Base-by-base conservation (phyloP, 1,140 invertebrate genomes). In the Papilio polyxenes region DNA sequence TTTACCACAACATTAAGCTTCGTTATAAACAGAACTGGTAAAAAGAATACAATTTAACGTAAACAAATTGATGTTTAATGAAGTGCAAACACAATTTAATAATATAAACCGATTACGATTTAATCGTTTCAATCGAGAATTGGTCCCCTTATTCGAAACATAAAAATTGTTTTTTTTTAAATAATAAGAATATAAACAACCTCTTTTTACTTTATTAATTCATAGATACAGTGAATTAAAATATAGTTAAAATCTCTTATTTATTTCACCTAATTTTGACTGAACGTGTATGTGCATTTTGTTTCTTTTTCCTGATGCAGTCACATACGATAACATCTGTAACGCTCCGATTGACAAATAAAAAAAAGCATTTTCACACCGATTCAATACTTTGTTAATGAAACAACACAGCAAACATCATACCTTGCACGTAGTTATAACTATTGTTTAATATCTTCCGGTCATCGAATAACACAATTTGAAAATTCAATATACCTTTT, bases 91-190 rank as follows among this genome's bases (percentile, higher is more conserved):
- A 20, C n/a, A 59, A n/a, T 59, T 59, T 59, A 59, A 59, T 59
- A 59, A 59, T 17, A 59, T 59, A 59, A 59, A 59, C 17, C 56
- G 56, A 59, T 59, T 59, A 59, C 56, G n/a, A 20, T 59, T 59
- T 59, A 20, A 59, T 59, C 56, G 56, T 59, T 59, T 20, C 56
- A 59, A 59, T 59, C n/a, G 56, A 59, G 56, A n/a, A 59, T 59
- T 59, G 9, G 20, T 7, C 7, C 56, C 8, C 56, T 5, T 20
- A 7, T 20, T 20, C 56, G 6, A n/a, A 59, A 17, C 17, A 0
- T 17, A 17, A 53, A 53, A 53, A 17, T 53, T 51, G 11, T n/a
- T 13, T 13, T 17, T 53, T 15, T 4, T 53, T 53, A 53, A 53
- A 17, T 59, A 20, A 59, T 59, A 59, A 59, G 17, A 20, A n/a